A percentile compares a stretch with the other conserved stretches of the same genome.
Conservation (phyloP, 2,797 vertebrate genomes). For the Distichodus sexfasciatus region DNA sequence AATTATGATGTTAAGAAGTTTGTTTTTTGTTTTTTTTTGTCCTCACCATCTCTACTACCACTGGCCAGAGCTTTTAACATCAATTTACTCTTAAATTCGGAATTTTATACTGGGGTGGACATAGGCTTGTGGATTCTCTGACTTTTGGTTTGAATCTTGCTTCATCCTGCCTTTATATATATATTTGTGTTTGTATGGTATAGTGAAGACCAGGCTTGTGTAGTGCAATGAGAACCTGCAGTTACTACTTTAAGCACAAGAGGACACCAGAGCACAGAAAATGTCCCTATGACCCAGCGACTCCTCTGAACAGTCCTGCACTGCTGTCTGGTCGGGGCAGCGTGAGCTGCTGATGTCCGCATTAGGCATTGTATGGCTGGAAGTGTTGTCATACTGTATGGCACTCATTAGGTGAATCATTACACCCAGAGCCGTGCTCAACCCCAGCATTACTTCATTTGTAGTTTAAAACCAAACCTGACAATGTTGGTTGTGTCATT, state of each 20-base stretch:
- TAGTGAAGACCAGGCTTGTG: neutral
- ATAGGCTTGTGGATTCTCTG: too few species aligned
- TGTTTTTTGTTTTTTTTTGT: neutral
- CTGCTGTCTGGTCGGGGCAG: neutral
- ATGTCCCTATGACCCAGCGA: neutral
- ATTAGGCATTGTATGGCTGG: neutral
- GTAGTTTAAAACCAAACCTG: neutral
- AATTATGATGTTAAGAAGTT: too few species aligned
- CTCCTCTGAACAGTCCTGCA: neutral
- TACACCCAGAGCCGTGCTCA: neutral
- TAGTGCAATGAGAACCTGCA: neutral
- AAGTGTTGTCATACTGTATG: neutral
- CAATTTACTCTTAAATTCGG: too few species aligned
- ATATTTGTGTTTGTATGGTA: neutral
- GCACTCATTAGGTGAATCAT: neutral
- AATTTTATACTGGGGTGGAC: too few species aligned
- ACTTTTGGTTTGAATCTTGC: too few species aligned
- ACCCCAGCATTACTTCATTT: neutral
- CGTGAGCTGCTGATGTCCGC: neutral
- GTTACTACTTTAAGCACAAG: conserved; percentile 3
- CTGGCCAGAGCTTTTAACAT: too few species aligned
- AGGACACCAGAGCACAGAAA: conserved; percentile 24
- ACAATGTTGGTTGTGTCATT: neutral
- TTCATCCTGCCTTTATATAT: too few species aligned
- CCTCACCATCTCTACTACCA: neutral